These are phyloP conservation scores for Dasysyrphus albostriatus DNA, from an alignment of 2,888 invertebrate genomes.

Conservation along the genomic window DNA sequence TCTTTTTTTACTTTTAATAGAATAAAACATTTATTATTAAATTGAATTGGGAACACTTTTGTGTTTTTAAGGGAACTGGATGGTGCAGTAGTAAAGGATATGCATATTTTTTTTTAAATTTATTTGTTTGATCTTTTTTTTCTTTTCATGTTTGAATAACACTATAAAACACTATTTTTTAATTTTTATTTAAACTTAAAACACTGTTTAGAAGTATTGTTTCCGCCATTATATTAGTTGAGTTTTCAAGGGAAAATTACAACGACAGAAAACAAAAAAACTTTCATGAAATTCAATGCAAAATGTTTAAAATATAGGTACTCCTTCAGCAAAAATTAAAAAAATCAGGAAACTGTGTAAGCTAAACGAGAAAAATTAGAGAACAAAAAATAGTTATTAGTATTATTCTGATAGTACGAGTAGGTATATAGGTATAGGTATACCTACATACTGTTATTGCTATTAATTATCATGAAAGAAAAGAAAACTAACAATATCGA, in stretches of 20 bases:
- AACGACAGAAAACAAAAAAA: not conserved
- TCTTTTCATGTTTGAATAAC: slow-evolving; percentile 29
- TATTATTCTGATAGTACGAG: not conserved
- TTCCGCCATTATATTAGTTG: slow-evolving; percentile 20
- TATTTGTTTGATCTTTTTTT: slow-evolving; percentile 30
- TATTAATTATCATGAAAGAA: not conserved
- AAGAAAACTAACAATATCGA: not conserved
- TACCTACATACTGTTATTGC: not conserved
- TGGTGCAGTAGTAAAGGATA: not conserved
- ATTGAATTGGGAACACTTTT: slow-evolving; percentile 24
- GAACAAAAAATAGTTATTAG: slow-evolving; percentile 2
- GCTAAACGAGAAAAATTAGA: slow-evolving; percentile 26
- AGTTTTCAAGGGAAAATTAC: slow-evolving; percentile 1
- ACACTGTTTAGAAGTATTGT: not conserved
- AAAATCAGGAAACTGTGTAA: slow-evolving; percentile 27
- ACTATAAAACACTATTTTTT: slow-evolving; percentile 13
- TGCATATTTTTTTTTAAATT: slow-evolving; percentile 53
- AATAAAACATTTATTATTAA: slow-evolving; percentile 5
- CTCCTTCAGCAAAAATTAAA: not conserved
- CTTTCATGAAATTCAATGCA: not conserved
- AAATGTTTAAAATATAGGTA: not conserved
- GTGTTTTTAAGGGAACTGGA: not conserved
- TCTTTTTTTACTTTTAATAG: not conserved
- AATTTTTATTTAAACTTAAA: slow-evolving; percentile 4
- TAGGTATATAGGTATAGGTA: not conserved